Percentiles rank a stretch among this genome's conserved stretches.
Conservation (phyloP, 2,113 vertebrate genomes). For the Rhabdornis inornatus region DNA sequence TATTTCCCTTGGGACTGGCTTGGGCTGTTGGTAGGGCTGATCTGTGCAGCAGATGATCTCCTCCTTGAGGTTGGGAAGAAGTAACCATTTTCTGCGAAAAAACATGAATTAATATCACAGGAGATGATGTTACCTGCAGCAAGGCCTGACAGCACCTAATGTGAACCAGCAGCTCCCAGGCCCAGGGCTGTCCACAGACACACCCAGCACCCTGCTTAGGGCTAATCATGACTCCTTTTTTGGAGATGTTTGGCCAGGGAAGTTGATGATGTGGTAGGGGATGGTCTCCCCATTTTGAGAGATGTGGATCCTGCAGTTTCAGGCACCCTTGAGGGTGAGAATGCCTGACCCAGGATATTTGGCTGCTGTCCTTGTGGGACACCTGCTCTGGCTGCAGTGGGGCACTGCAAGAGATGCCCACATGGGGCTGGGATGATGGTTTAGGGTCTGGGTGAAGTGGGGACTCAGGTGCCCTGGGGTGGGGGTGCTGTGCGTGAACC, state of each 20-base stretch:
- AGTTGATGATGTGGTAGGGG: background rate
- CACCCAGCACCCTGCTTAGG: too few relatives aligned
- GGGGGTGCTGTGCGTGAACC: background rate
- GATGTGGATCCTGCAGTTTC: fast-evolving
- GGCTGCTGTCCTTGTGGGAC: background rate
- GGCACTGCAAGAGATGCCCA: background rate
- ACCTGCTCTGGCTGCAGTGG: background rate
- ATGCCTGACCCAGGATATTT: background rate
- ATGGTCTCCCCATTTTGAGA: background rate
- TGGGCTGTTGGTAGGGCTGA: background rate
- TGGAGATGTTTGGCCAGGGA: background rate
- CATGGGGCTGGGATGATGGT: background rate
- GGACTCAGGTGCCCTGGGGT: too few relatives aligned
- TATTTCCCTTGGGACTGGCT: background rate
- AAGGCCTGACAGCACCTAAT: background rate
- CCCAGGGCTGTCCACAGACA: background rate
- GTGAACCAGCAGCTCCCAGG: background rate
- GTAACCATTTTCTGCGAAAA: background rate
- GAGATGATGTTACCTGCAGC: background rate
- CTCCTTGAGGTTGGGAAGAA: background rate
- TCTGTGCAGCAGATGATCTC: background rate
- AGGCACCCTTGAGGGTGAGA: background rate
- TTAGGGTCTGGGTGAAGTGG: background rate
- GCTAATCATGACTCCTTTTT: background rate
- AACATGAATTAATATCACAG: background rate